A percentile compares a stretch with the other conserved stretches of the same genome.
Conservation (phyloP, 1,140 invertebrate species). For the Patella vulgata region DNA sequence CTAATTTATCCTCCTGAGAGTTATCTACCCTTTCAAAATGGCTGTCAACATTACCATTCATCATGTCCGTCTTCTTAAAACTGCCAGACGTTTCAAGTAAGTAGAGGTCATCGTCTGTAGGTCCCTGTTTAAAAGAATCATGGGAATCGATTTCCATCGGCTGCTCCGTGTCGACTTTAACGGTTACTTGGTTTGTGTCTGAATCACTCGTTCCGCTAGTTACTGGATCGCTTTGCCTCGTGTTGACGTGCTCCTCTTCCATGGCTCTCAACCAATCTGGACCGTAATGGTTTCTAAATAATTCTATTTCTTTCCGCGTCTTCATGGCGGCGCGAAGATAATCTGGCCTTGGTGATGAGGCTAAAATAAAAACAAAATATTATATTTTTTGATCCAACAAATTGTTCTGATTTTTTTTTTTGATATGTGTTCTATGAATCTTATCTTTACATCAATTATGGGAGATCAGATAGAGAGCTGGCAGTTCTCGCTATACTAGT, state of each 20-base stretch:
- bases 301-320: constrained; percentile 34
- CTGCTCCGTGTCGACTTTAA: background rate
- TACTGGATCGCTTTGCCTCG: constrained; percentile 16
- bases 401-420: too few species aligned
- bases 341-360: constrained; percentile 9
- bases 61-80: background rate
- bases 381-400: background rate
- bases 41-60: background rate
- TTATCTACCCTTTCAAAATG: background rate
- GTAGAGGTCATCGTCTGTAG: constrained; percentile 40
- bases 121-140: background rate
- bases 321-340: constrained; percentile 17
- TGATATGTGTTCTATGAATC: background rate
- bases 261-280: constrained; percentile 44
- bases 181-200: background rate
- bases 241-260: constrained; percentile 6
- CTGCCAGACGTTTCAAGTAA: constrained; percentile 23
- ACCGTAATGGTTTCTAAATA: constrained; percentile 38
- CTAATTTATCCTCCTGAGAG: constrained; percentile 6
- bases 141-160: background rate
- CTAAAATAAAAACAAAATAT: background rate
- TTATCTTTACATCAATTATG: too few species aligned
- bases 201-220: constrained; percentile 10
- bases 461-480: too few species aligned
- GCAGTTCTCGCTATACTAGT: too few species aligned